These are phyloP conservation scores for Steatocranus sp. DNA, from an alignment of 2,797 vertebrate species.

Conservation along the genomic window DNA sequence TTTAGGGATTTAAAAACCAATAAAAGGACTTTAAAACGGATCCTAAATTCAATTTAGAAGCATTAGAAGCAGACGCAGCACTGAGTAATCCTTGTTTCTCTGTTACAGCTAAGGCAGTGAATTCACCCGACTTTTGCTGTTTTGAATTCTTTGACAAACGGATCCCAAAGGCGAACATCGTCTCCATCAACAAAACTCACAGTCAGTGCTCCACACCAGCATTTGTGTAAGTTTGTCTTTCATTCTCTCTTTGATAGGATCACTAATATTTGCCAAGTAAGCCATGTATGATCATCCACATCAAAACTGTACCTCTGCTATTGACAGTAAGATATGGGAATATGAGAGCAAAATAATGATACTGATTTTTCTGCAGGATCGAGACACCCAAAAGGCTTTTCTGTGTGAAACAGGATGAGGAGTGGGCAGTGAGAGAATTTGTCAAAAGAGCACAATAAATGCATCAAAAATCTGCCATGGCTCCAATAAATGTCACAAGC, in stretches of 20 bases:
- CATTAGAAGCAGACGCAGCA: neutral
- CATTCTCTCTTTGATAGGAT: neutral
- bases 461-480: neutral
- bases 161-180: neutral
- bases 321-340: rapidly evolving
- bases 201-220: neutral
- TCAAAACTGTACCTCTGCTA: neutral
- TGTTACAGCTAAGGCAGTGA: neutral
- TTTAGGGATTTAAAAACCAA: too few relatives aligned
- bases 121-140: neutral
- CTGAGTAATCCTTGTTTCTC: neutral
- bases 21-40: too few relatives aligned
- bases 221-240: neutral
- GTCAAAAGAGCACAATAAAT: neutral
- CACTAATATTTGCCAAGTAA: neutral
- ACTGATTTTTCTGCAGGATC: neutral
- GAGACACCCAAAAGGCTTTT: neutral
- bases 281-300: rapidly evolving
- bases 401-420: neutral
- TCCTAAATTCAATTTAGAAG: too few relatives aligned
- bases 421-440: neutral
- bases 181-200: neutral
- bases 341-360: neutral
- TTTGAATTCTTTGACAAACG: neutral
- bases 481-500: neutral